Evolutionary conservation across 2,888 invertebrate species (phyloP), one percentile per base, ranked within the genome.

Genomic region (Acanthosoma haemorrhoidale): DNA sequence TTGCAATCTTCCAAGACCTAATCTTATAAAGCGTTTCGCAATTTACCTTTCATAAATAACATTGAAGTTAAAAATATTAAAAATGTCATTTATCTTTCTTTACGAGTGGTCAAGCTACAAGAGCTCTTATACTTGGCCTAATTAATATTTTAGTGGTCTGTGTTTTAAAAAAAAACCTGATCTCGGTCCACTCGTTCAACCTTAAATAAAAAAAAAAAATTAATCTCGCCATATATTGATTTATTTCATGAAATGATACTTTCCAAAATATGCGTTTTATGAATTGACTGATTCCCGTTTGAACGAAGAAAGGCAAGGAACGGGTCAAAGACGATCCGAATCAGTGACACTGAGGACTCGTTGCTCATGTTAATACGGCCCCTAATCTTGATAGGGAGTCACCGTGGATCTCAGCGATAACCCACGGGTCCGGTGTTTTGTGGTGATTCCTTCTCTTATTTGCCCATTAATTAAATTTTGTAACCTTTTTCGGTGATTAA

Each of bases 401-500:
- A 51, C 51, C 51, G n/a, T n/a, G n/a, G n/a, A n/a, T n/a, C n/a
- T n/a, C n/a, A 25, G 51, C 51, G 51, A 51, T 51, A 51, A 51
- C 29, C 51, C n/a, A 25, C 51, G 6, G 51, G n/a, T 25, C 29
- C 51, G n/a, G 29, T 51, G 51, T 25, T 25, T 51, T n/a, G 29
- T 21, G 29, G 25, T 51, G 29, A 51, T 51, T 51, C 21, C 51
- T n/a, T 51, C 51, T 51, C 51, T 51, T 51, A 51, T 51, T 51
- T 51, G 51, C 13, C 51, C 51, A 51, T 51, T 51, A 51, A 25
- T 51, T 51, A 51, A 51, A 29, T 51, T 51, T 29, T 51, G 25
- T 51, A 51, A n/a, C 51, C 21, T 51, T 51, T 51, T 51, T 51
- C 51, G 51, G 51, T 51, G 51, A 51, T 51, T 51, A 51, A 51